Evolutionary conservation across 2,113 vertebrate species (phyloP).

Genomic region (Chamaea fasciata): DNA sequence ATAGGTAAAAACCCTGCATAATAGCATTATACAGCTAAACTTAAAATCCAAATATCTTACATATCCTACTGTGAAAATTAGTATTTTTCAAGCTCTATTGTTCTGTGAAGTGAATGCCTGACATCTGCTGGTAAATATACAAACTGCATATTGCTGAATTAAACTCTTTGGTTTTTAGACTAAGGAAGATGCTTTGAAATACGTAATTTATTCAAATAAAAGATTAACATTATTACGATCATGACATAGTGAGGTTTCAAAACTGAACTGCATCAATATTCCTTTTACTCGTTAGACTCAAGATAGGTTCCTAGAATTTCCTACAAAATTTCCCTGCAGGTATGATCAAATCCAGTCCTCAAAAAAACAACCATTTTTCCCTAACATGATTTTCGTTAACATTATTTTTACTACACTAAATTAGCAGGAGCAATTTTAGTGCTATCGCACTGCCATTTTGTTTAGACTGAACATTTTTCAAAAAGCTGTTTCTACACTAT

Average conservation of each 20-base stretch:
- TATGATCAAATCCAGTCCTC: background rate
- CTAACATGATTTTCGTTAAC: background rate
- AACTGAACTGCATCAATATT: background rate
- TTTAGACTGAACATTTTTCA: background rate
- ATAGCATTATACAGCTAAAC: background rate
- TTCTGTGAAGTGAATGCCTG: conserved; percentile 45
- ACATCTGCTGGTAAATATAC: conserved; percentile 65
- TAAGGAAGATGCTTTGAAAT: background rate
- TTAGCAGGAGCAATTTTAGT: background rate
- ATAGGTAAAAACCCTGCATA: background rate
- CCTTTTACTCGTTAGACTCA: background rate
- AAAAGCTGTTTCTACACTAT: background rate
- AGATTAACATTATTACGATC: background rate
- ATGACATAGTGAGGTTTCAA: background rate
- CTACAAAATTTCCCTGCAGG: background rate
- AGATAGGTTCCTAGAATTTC: background rate
- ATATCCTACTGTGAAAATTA: background rate
- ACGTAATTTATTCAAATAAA: background rate
- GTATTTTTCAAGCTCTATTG: background rate
- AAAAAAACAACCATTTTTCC: background rate
- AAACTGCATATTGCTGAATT: background rate
- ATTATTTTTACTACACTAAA: background rate
- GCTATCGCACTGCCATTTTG: background rate
- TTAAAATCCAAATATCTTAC: background rate
- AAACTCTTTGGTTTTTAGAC: background rate